phyloP scores from a whole-genome alignment of 2,888 invertebrate genomes.

The Xestia sexstrigata region DNA sequence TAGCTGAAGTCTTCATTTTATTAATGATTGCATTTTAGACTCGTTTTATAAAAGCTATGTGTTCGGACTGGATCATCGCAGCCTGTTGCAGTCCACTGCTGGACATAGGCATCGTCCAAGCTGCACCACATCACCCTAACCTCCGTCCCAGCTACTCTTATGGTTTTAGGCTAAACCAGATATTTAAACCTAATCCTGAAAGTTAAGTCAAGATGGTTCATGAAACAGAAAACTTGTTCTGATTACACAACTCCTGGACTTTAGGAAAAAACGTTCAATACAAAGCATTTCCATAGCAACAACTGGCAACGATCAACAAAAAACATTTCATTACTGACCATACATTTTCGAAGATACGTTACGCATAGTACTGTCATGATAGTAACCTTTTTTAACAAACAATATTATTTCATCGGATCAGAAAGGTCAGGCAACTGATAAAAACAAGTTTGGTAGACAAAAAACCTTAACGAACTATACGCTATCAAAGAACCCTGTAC shows the following conservation, averaged over 20 bases:
- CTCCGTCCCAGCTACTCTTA: neutral
- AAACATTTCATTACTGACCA: neutral
- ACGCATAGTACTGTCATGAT: slow-evolving; percentile 11
- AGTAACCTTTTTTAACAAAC: slow-evolving; percentile 36
- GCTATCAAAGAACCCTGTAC: slow-evolving; percentile 12
- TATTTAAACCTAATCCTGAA: neutral
- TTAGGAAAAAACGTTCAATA: neutral
- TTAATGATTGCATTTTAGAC: neutral
- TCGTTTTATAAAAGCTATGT: neutral
- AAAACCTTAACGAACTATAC: slow-evolving; percentile 48
- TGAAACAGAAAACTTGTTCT: neutral
- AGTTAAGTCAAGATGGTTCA: neutral
- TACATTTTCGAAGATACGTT: slow-evolving; percentile 16
- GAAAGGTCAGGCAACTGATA: slow-evolving; percentile 48
- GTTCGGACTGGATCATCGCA: neutral
- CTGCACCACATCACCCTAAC: neutral
- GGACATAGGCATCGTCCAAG: neutral
- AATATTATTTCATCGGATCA: slow-evolving; percentile 30
- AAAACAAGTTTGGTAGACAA: slow-evolving; percentile 50
- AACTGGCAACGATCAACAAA: neutral
- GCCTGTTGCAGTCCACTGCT: neutral
- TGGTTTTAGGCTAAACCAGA: neutral
- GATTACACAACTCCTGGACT: neutral
- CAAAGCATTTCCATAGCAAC: slow-evolving; percentile 3
- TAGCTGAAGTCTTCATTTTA: neutral